phyloP scores from a whole-genome alignment of 2,888 invertebrate species.

The Sisyra nigra region DNA sequence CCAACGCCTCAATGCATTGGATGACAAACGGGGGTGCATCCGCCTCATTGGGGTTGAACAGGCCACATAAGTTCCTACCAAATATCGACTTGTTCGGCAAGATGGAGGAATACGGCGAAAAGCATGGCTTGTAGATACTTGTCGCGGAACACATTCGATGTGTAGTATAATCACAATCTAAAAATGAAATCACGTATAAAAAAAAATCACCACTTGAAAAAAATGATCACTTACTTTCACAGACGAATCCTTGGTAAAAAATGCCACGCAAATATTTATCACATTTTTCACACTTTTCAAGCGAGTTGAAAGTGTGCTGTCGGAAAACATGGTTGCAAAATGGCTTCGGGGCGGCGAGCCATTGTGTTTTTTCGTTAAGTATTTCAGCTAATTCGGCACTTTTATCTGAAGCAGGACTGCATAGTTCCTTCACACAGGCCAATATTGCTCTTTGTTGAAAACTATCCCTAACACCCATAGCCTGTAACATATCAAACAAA shows the following conservation, averaged over 20 bases:
- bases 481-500: slow-evolving; percentile 31
- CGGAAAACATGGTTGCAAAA: slow-evolving; percentile 27
- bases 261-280: slow-evolving; percentile 52
- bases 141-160: slow-evolving; percentile 53
- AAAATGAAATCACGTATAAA: slow-evolving; percentile 13
- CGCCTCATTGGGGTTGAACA: slow-evolving; percentile 36
- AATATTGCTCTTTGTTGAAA: slow-evolving; percentile 54
- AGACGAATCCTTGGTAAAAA: slow-evolving; percentile 52
- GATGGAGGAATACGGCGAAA: slow-evolving; percentile 21
- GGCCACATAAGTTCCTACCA: slow-evolving; percentile 43
- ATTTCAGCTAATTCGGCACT: too few relatives aligned
- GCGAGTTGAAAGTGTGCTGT: slow-evolving; percentile 47
- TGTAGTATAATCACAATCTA: slow-evolving; percentile 51
- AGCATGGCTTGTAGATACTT: slow-evolving; percentile 37
- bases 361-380: too few relatives aligned
- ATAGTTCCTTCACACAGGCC: slow-evolving; percentile 48
- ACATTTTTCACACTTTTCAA: slow-evolving; percentile 57
- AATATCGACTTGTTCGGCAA: slow-evolving; percentile 31
- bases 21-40: slow-evolving; percentile 37
- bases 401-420: slow-evolving; percentile 15
- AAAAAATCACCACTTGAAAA: slow-evolving; percentile 9
- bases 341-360: too few relatives aligned
- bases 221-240: slow-evolving; percentile 33
- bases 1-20: slow-evolving; percentile 42
- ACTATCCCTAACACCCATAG: slow-evolving; percentile 58